These are phyloP conservation scores for Limnephilus auricula DNA, from an alignment of 2,888 invertebrate genomes.

Conservation along the genomic window DNA sequence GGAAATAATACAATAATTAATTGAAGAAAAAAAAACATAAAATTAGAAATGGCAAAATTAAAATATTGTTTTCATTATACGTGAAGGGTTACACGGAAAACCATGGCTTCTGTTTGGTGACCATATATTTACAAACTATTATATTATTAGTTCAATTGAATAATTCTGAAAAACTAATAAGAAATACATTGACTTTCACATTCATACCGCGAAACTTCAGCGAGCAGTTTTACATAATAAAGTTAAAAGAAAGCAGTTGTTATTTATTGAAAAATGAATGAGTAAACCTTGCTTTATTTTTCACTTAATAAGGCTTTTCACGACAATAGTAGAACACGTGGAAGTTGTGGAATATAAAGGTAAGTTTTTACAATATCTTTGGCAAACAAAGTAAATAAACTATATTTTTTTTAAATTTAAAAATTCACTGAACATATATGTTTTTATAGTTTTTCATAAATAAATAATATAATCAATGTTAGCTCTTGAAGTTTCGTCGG, in stretches of 20 bases:
- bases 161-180: not conserved
- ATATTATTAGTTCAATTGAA: not conserved
- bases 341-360: not conserved
- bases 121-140: not conserved
- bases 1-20: not conserved
- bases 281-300: not conserved
- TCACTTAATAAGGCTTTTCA: not conserved
- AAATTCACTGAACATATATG: no score
- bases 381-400: not conserved
- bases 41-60: not conserved
- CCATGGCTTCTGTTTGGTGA: not conserved
- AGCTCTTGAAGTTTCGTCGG: not conserved
- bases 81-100: not conserved
- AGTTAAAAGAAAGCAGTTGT: not conserved
- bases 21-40: not conserved
- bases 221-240: not conserved
- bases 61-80: not conserved
- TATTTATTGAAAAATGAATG: no score
- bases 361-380: not conserved
- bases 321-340: not conserved
- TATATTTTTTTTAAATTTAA: no score
- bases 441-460: not conserved
- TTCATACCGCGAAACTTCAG: not conserved
- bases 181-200: not conserved
- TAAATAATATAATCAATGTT: not conserved